Percentiles rank a stretch among this genome's conserved stretches.
Evolutionary conservation across 2,113 vertebrate genomes (phyloP).

Genomic region (Amphiprion percula): DNA sequence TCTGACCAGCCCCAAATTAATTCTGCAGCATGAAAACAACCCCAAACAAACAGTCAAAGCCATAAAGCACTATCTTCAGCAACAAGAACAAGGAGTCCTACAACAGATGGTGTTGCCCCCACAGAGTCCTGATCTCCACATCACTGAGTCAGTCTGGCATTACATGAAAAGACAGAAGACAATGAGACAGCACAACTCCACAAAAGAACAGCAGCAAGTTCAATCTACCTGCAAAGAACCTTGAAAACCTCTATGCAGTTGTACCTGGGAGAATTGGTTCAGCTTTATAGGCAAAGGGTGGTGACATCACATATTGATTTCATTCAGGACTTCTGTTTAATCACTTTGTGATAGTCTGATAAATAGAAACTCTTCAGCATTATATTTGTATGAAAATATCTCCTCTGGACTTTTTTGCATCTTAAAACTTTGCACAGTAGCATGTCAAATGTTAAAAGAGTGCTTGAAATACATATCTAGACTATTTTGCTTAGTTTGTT

Average conservation of each 20-base stretch:
- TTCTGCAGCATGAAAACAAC: background rate
- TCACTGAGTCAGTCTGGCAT: background rate
- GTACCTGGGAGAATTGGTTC: background rate
- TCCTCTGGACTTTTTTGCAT: too few relatives aligned
- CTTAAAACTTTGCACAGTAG: background rate
- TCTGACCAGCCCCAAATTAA: background rate
- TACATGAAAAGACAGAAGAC: conserved; percentile 3
- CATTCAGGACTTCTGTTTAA: background rate
- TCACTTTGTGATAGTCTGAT: background rate
- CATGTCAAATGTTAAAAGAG: background rate
- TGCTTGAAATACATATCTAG: background rate
- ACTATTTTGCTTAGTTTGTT: too few relatives aligned
- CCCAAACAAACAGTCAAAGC: background rate
- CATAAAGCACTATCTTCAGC: conserved; percentile 2
- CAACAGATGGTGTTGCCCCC: conserved; percentile 8
- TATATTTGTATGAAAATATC: background rate
- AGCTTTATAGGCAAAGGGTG: background rate
- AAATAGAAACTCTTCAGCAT: background rate
- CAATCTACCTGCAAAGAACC: background rate
- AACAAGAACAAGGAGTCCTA: background rate
- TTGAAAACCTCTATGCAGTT: background rate
- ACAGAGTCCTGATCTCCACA: conserved; percentile 4
- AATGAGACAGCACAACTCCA: background rate
- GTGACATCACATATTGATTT: background rate
- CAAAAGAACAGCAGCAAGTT: background rate